These are phyloP conservation scores for Tenthredo amoena DNA, from an alignment of 2,888 invertebrate species.

Conservation along the genomic window DNA sequence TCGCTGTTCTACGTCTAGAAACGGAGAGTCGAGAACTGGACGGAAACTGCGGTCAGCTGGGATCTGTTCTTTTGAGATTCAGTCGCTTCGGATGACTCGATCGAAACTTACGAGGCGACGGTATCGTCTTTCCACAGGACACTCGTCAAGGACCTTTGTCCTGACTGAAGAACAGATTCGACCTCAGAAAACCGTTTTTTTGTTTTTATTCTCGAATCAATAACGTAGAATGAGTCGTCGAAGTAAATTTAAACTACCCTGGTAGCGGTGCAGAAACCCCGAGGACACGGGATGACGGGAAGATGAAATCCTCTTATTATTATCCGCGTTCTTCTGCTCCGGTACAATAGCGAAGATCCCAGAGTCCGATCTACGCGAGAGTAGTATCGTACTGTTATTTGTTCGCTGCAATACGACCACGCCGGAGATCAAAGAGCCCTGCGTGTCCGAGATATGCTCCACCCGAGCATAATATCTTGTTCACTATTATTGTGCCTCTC, in stretches of 20 bases:
- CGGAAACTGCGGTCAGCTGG: slow-evolving; percentile 48
- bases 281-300: slow-evolving; percentile 22
- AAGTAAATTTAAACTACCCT: neutral
- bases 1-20: slow-evolving; percentile 35
- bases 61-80: slow-evolving; percentile 31
- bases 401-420: slow-evolving; percentile 52
- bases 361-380: slow-evolving; percentile 45
- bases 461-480: slow-evolving; percentile 67
- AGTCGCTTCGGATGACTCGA: slow-evolving; percentile 48
- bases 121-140: slow-evolving; percentile 18
- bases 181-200: neutral
- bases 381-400: slow-evolving; percentile 50
- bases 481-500: slow-evolving; percentile 67
- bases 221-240: neutral
- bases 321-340: slow-evolving; percentile 37
- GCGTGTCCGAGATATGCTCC: slow-evolving; percentile 64
- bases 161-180: neutral
- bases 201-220: neutral
- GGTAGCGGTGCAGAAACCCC: slow-evolving; percentile 8
- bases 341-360: slow-evolving; percentile 49
- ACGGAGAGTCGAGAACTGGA: slow-evolving; percentile 34
- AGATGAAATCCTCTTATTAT: slow-evolving; percentile 42
- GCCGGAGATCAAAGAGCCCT: slow-evolving; percentile 60
- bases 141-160: slow-evolving; percentile 9
- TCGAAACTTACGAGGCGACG: slow-evolving; percentile 10